These are phyloP conservation scores for Picus viridis DNA, from an alignment of 2,797 vertebrate genomes.

Conservation along the genomic window DNA sequence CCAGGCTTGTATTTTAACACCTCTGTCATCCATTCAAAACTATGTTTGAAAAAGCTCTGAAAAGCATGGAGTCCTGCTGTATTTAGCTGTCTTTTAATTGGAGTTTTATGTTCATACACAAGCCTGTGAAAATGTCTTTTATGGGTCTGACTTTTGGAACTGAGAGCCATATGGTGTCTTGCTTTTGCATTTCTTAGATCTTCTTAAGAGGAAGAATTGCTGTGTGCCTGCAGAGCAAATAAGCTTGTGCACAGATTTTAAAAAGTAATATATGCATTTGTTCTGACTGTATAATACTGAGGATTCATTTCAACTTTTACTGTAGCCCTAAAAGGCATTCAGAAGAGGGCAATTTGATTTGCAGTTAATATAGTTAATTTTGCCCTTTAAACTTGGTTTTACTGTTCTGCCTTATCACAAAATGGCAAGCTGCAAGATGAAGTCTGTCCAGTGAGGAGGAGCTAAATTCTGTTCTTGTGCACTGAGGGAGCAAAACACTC, in stretches of 20 bases:
- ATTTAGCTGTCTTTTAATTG: conserved; percentile 43
- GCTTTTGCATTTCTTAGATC: conserved; percentile 75
- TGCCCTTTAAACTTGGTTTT: not conserved
- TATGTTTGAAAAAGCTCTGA: conserved; percentile 30
- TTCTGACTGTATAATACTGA: conserved; percentile 24
- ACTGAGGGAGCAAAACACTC: not conserved
- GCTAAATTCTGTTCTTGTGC: not conserved
- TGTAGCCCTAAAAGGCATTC: not conserved
- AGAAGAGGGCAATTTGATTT: not conserved
- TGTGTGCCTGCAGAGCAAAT: conserved; percentile 70
- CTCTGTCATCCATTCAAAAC: conserved; percentile 3
- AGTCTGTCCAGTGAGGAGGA: not conserved
- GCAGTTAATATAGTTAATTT: not conserved
- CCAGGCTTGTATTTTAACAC: conserved; percentile 21
- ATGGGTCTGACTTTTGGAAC: conserved; percentile 63
- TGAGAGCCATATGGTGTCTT: conserved; percentile 74
- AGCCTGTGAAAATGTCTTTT: conserved; percentile 66
- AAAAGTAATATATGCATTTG: conserved; percentile 51
- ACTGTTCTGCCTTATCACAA: not conserved
- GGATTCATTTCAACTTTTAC: conserved; percentile 1
- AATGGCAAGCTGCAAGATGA: not conserved
- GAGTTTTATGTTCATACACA: conserved; percentile 43
- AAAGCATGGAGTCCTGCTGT: conserved; percentile 13
- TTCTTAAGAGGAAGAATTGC: conserved; percentile 56
- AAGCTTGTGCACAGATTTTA: conserved; percentile 69